Evolutionary conservation across 2,888 invertebrate genomes (phyloP).

Genomic region (Beris chalybata): DNA sequence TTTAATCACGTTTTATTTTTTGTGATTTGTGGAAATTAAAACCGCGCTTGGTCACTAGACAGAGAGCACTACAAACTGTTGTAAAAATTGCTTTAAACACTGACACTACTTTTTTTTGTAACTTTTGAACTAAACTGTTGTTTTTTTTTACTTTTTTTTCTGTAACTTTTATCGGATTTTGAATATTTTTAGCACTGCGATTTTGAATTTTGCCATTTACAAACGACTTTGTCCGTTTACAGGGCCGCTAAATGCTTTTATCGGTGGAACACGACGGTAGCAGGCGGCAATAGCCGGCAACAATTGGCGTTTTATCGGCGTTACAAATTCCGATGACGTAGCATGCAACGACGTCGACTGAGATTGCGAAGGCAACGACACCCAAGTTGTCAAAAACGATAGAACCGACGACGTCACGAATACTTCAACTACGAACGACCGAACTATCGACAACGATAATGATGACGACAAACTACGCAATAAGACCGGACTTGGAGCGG

Average conservation of each 20-base stretch:
- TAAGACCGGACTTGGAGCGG: constrained; percentile 11
- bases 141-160: not conserved
- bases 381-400: constrained; percentile 6
- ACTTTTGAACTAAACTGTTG: not conserved
- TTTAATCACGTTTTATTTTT: not conserved
- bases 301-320: not conserved
- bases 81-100: not conserved
- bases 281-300: not conserved
- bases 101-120: not conserved
- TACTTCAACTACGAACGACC: constrained; percentile 2
- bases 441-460: not conserved
- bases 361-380: not conserved
- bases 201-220: not conserved
- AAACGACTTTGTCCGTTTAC: not conserved
- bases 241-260: not conserved
- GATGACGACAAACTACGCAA: constrained; percentile 13
- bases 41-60: too few species aligned
- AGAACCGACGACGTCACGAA: constrained; percentile 19
- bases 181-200: not conserved
- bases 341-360: constrained; percentile 6
- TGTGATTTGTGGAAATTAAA: not conserved
- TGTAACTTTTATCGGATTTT: not conserved
- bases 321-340: constrained; percentile 1
- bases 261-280: not conserved
- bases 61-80: not conserved